Conservation (phyloP, 2,888 invertebrate species). For the Hypsopygia costalis region DNA sequence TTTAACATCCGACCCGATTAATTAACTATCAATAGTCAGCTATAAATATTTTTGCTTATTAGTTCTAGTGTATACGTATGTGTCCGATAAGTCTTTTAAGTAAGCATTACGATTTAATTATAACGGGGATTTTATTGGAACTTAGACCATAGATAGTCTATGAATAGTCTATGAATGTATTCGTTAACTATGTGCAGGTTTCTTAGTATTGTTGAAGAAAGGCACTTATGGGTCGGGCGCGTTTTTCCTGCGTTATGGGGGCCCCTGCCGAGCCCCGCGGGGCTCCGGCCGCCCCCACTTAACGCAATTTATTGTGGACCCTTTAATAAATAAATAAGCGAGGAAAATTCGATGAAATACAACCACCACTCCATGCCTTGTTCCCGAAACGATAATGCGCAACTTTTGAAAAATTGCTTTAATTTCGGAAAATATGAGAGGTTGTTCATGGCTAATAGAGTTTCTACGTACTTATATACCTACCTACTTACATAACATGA, state of each 20-base stretch:
- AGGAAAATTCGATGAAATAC: conserved; percentile 78
- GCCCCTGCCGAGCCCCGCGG: conserved; percentile 68
- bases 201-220: conserved; percentile 51
- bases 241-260: conserved; percentile 74
- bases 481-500: no score
- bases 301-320: conserved; percentile 78
- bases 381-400: conserved; percentile 25
- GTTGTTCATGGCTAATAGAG: conserved; percentile 19
- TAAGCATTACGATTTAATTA: no score
- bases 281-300: conserved; percentile 75
- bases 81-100: no score
- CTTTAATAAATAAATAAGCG: conserved; percentile 79
- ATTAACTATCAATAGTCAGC: no score
- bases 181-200: conserved; percentile 8
- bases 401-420: conserved; percentile 45
- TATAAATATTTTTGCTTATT: no score
- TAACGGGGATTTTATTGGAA: no score
- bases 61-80: no score
- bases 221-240: conserved; percentile 70
- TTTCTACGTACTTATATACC: conserved; percentile 4
- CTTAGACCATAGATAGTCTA: no score
- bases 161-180: not conserved
- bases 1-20: no score
- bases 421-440: conserved; percentile 37
- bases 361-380: conserved; percentile 47